Base-by-base conservation (phyloP, 2,797 vertebrate species). In the Falco concolor region DNA sequence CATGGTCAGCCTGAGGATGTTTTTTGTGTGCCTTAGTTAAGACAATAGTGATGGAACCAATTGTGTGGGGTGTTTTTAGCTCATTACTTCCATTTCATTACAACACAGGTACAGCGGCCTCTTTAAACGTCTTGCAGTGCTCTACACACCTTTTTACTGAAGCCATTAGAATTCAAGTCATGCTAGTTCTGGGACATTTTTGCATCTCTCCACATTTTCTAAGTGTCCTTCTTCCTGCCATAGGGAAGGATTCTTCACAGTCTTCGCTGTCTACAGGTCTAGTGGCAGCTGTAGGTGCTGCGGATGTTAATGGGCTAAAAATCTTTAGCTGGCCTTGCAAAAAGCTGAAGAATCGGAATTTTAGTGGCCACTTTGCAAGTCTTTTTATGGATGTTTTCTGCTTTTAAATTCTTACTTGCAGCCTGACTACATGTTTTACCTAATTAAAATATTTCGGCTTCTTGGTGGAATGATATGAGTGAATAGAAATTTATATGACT, bases 121-220 rank as follows among this genome's bases (percentile, higher is more conserved):
- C 75, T 75, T 65, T 89, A 49, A 57, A 84, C 79, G 72, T 89
- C 61, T 89, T 88, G 30, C 42, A 78, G 53, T 74, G 52, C 45
- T 89, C 73, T 92, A 28, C 52, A 49, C 57, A 82, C 24, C 22
- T 90, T 54, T 91, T 81, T 86, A 69, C 28, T 65, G 56, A 84
- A 92, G 36, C 60, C 24, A 75, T 82, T 94, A 79, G 54, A 78
- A 95, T 95, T 84, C 73, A 70, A 76, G 57, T 76, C 75, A 89
- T 65, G 44, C 23, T 70, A 59, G 30, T 68, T 78, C 64, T 82
- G 64, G 67, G 50, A 53, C 57, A 61, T 80, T 85, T 73, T 83
- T 84, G 32, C 32, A 53, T 61, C 40, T 77, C 13, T 83, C 24
- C 28, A 28, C 53, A 45, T 96, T 94, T 91, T 81, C 64, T 73